Percentiles rank a stretch among this genome's conserved stretches.
These are phyloP conservation scores for Diarsia brunnea DNA, from an alignment of 2,888 invertebrate genomes.

Conservation along the genomic window DNA sequence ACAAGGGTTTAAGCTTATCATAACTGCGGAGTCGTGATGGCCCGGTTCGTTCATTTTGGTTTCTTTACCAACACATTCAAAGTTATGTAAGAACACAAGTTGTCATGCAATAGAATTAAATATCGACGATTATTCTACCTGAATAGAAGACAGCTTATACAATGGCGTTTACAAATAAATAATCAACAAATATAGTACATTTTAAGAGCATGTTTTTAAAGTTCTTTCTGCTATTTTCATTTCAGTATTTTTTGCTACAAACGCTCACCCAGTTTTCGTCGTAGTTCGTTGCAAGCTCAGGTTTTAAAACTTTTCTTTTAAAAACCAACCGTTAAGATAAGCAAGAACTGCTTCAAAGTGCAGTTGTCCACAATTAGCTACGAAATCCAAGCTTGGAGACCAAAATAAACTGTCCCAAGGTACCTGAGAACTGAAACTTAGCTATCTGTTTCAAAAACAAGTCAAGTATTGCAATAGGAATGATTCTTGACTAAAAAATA, in stretches of 20 bases:
- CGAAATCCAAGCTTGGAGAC: conserved; percentile 25
- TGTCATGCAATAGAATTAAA: background rate
- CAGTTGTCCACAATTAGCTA: conserved; percentile 44
- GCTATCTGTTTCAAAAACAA: conserved; percentile 29
- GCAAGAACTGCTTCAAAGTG: conserved; percentile 37
- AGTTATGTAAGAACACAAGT: background rate
- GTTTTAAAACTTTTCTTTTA: conserved; percentile 40
- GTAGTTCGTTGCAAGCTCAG: conserved; percentile 22
- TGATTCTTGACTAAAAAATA: too few relatives aligned
- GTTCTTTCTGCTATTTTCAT: background rate
- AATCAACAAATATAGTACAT: background rate
- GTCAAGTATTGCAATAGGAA: conserved; percentile 36
- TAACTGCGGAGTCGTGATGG: background rate
- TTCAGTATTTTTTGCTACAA: conserved; percentile 4
- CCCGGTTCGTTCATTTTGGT: background rate
- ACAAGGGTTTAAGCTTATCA: background rate
- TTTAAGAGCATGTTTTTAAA: background rate
- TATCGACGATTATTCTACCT: background rate
- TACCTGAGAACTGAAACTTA: conserved; percentile 11
- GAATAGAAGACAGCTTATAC: background rate
- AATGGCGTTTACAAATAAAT: background rate
- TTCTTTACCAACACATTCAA: background rate
- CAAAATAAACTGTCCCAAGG: conserved; percentile 25
- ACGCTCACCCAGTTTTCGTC: conserved; percentile 28
- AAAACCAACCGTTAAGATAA: conserved; percentile 52